A percentile compares a stretch with the other conserved stretches of the same genome.
These are phyloP conservation scores for Capromys pilorides DNA, from an alignment of 2,797 vertebrate genomes.

Conservation along the genomic window DNA sequence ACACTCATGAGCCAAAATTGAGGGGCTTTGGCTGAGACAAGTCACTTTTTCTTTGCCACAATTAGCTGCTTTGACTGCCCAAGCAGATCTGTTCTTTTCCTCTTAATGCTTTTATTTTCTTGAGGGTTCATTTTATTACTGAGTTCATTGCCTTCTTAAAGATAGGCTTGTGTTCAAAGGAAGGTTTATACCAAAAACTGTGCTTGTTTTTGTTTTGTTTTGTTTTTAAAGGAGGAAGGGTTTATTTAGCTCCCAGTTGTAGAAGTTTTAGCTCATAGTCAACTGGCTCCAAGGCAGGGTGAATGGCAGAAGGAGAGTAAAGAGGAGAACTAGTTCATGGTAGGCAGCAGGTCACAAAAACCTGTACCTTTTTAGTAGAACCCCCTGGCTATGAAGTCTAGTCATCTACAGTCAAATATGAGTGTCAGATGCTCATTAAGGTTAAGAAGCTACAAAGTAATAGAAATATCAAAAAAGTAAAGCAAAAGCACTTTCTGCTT, in stretches of 20 bases:
- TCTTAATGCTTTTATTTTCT: background rate
- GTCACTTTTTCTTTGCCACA: background rate
- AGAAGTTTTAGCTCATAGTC: no score
- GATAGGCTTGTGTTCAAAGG: background rate
- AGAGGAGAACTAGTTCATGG: no score
- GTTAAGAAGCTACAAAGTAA: slow-evolving; percentile 34
- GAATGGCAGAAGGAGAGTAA: no score
- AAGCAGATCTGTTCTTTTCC: background rate
- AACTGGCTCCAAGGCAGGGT: no score
- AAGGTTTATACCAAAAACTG: background rate
- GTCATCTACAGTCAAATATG: background rate
- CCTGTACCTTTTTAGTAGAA: background rate
- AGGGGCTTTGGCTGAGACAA: background rate
- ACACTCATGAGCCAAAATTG: background rate
- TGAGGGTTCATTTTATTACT: background rate
- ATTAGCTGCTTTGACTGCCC: background rate
- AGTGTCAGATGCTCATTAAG: background rate
- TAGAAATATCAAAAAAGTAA: background rate
- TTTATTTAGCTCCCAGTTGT: no score
- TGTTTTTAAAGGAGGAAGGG: no score
- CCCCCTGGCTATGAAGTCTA: background rate
- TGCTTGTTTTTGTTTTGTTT: no score
- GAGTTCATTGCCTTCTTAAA: background rate
- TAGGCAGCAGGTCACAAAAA: background rate
- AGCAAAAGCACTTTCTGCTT: background rate